Percentiles rank a stretch among this genome's conserved stretches.
These are phyloP conservation scores for Argyrosomus japonicus DNA, from an alignment of 2,113 vertebrate species.

Conservation along the genomic window DNA sequence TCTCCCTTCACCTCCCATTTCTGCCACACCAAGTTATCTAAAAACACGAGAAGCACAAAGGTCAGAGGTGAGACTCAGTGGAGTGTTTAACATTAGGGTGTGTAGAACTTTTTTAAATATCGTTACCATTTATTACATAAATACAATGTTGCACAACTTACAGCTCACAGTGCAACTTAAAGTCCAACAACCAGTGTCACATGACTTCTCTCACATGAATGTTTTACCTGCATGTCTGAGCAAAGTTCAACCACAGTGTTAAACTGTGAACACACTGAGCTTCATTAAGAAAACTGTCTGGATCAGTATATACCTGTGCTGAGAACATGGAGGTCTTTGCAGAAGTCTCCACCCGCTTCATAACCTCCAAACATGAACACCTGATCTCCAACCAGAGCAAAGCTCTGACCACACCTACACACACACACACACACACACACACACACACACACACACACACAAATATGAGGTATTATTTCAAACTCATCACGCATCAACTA, in stretches of 20 bases:
- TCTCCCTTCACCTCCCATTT: constrained; percentile 83
- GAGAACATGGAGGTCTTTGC: constrained; percentile 77
- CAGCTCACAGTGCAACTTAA: no score
- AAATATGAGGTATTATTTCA: no score
- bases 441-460: not conserved
- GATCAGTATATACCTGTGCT: constrained; percentile 75
- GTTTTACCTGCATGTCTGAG: not conserved
- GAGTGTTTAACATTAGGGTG: not conserved
- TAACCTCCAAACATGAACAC: constrained; percentile 82
- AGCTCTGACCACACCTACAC: constrained; percentile 75
- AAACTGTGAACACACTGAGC: not conserved
- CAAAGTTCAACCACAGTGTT: not conserved
- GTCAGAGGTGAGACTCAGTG: not conserved
- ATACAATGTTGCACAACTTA: no score
- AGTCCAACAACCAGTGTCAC: not conserved
- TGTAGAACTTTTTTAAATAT: not conserved
- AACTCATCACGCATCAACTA: not conserved
- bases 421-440: not conserved
- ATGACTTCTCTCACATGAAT: not conserved
- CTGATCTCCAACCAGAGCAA: constrained; percentile 76
- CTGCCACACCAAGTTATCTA: constrained; percentile 80
- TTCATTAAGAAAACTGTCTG: not conserved
- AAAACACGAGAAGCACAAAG: not conserved
- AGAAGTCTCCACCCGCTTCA: constrained; percentile 67
- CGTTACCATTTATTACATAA: no score